Percentiles rank a stretch among this genome's conserved stretches.
phyloP scores from a whole-genome alignment of 37 sponge, comb jelly and placozoan genomes.

The Amphimedon queenslandica region DNA sequence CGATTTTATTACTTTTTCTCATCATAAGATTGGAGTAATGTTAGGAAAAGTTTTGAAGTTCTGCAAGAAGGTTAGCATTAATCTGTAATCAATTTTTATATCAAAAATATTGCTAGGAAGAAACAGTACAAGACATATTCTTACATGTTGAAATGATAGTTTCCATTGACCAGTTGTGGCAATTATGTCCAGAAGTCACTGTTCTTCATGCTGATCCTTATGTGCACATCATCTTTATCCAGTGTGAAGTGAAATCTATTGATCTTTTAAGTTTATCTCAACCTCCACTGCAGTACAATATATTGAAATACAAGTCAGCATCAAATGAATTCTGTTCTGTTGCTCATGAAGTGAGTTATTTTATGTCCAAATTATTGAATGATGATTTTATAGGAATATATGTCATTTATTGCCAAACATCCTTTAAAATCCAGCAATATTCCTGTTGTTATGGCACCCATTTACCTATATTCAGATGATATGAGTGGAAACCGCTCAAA shows the following conservation, averaged over 20 bases:
- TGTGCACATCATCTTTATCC: background rate
- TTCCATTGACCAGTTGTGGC: background rate
- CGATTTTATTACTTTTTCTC: background rate
- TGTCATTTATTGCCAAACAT: background rate
- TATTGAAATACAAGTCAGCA: too few species aligned
- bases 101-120: background rate
- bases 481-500: slow-evolving; percentile 22
- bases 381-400: background rate
- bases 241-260: too few species aligned
- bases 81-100: background rate
- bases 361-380: too few species aligned
- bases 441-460: slow-evolving; percentile 2
- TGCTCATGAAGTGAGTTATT: too few species aligned
- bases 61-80: background rate
- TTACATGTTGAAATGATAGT: background rate
- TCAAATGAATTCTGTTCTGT: too few species aligned
- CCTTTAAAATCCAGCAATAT: background rate
- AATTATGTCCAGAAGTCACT: background rate
- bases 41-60: background rate
- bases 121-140: background rate
- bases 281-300: background rate
- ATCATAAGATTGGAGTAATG: background rate
- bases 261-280: too few species aligned
- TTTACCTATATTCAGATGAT: slow-evolving; percentile 9
- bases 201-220: background rate